These are phyloP conservation scores for Propithecus coquereli DNA, from an alignment of 2,113 vertebrate species.

Conservation along the genomic window DNA sequence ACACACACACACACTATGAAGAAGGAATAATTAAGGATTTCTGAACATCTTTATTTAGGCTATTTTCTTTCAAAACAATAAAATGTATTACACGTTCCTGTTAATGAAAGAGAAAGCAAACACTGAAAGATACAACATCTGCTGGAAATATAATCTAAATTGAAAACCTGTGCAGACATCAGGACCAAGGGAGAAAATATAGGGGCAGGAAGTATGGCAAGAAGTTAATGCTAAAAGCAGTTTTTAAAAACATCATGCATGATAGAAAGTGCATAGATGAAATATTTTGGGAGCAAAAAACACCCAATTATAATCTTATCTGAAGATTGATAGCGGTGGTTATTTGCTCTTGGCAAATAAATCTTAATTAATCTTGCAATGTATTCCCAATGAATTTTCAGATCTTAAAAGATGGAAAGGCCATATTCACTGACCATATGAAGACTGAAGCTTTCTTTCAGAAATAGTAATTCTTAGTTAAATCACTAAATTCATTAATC, in stretches of 20 bases:
- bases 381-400: constrained; percentile 67
- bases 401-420: constrained; percentile 67
- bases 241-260: constrained; percentile 69
- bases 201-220: constrained; percentile 72
- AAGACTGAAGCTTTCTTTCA: constrained; percentile 49
- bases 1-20: constrained; percentile 19
- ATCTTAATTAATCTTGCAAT: constrained; percentile 65
- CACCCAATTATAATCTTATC: constrained; percentile 55
- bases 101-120: constrained; percentile 80
- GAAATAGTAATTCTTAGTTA: constrained; percentile 63
- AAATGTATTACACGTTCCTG: constrained; percentile 64
- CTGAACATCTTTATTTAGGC: constrained; percentile 56
- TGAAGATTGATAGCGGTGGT: constrained; percentile 74
- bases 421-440: background rate
- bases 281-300: constrained; percentile 21
- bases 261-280: constrained; percentile 66
- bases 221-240: constrained; percentile 69
- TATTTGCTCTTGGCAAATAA: constrained; percentile 69
- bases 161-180: constrained; percentile 76
- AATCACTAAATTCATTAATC: constrained; percentile 44
- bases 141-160: constrained; percentile 80
- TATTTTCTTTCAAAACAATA: constrained; percentile 73
- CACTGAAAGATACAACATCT: constrained; percentile 74
- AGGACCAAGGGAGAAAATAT: constrained; percentile 36
- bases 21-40: constrained; percentile 64